Evolutionary conservation across 2,113 vertebrate species (phyloP).

Genomic region (Natator depressus): DNA sequence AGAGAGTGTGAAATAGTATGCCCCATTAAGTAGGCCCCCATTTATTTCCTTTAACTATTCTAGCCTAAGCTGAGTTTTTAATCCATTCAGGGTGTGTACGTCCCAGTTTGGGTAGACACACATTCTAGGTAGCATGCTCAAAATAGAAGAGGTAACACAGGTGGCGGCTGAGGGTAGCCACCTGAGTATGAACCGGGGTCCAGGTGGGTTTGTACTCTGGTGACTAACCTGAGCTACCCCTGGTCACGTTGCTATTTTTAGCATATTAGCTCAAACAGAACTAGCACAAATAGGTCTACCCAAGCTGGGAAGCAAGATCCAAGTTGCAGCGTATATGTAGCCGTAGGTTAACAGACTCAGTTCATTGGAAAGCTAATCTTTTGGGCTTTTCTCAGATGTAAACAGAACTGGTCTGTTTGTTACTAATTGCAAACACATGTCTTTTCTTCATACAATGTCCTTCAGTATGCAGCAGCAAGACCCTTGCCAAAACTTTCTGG

Average conservation of each 20-base stretch:
- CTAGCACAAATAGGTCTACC: neutral
- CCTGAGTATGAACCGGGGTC: neutral
- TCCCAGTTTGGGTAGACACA: neutral
- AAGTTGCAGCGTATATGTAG: neutral
- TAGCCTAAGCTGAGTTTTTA: slow-evolving; percentile 55
- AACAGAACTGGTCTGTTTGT: slow-evolving; percentile 72
- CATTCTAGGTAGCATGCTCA: neutral
- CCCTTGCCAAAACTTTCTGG: slow-evolving; percentile 79
- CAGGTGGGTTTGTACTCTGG: neutral
- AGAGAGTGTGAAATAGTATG: neutral
- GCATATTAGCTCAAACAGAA: neutral
- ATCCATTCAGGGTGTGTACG: slow-evolving; percentile 3
- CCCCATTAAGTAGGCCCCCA: neutral
- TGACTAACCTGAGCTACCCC: neutral
- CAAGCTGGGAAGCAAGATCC: neutral
- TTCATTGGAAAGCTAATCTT: slow-evolving; percentile 74
- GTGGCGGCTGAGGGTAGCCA: neutral
- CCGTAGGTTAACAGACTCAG: slow-evolving; percentile 56
- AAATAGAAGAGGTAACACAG: neutral
- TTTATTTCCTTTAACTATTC: slow-evolving; percentile 48
- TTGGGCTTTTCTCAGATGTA: slow-evolving; percentile 71
- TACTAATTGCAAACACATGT: slow-evolving; percentile 84
- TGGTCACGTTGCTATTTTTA: neutral
- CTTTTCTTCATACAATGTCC: slow-evolving; percentile 67
- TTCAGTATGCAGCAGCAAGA: slow-evolving; percentile 68